phyloP scores from a whole-genome alignment of 2,797 vertebrate species.

The Monodelphis domestica region DNA sequence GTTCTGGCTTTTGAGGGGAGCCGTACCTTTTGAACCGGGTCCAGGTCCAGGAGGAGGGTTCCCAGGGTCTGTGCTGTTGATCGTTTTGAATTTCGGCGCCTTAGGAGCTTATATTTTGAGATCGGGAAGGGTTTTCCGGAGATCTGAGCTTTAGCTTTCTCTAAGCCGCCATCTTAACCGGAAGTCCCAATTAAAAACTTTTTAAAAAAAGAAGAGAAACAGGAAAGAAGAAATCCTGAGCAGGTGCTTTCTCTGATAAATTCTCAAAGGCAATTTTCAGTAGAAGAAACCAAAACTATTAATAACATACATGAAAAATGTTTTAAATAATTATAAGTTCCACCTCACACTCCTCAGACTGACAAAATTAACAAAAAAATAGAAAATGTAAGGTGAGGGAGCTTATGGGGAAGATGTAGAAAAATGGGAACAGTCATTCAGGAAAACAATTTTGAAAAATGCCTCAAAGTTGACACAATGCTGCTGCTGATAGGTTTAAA shows the following conservation, averaged over 20 bases:
- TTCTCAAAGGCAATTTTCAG: slow-evolving; percentile 51
- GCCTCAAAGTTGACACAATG: not conserved
- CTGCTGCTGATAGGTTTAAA: not conserved
- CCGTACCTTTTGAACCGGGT: no score
- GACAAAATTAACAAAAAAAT: not conserved
- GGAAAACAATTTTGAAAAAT: not conserved
- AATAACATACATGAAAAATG: slow-evolving; percentile 4
- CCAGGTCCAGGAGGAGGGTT: no score
- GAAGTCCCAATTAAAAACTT: no score
- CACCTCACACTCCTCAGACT: not conserved
- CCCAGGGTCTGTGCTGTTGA: no score
- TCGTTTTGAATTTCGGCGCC: no score
- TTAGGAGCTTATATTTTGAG: no score
- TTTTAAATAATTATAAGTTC: not conserved
- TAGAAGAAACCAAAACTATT: not conserved
- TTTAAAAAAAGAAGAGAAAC: not conserved
- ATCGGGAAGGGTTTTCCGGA: no score
- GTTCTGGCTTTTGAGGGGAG: no score
- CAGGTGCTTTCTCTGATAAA: slow-evolving; percentile 49
- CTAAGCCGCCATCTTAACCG: no score
- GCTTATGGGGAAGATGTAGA: not conserved
- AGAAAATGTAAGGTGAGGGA: not conserved
- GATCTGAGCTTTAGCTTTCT: no score
- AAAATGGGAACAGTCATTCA: not conserved
- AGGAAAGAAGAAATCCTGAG: not conserved